Percentiles rank a stretch among this genome's conserved stretches.
Evolutionary conservation across 2,797 vertebrate species (phyloP).

Genomic region (Thaleichthys pacificus): DNA sequence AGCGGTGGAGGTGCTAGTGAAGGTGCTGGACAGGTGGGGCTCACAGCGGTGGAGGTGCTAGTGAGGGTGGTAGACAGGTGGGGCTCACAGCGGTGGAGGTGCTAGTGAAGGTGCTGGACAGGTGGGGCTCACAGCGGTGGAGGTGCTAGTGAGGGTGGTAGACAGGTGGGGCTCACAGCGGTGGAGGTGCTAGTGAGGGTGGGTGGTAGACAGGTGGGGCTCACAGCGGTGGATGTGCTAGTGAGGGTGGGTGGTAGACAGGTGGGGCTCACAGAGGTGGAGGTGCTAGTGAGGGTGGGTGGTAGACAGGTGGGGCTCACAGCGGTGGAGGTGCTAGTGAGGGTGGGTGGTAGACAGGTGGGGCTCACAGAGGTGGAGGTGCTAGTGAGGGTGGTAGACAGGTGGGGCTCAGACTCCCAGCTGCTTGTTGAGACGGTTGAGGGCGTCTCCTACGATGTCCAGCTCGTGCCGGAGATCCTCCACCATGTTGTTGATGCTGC

Average conservation of each 20-base stretch:
- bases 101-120: neutral
- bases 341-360: neutral
- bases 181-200: neutral
- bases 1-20: neutral
- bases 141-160: neutral
- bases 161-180: slow-evolving; percentile 54
- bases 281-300: neutral
- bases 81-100: slow-evolving; percentile 52
- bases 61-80: neutral
- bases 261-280: slow-evolving; percentile 54
- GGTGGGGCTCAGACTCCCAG: slow-evolving; percentile 75
- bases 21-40: neutral
- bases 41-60: slow-evolving; percentile 52
- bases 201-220: neutral
- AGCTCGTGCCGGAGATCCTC: slow-evolving; percentile 91
- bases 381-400: neutral
- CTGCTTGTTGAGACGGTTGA: slow-evolving; percentile 87
- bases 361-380: neutral
- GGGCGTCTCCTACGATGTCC: slow-evolving; percentile 88
- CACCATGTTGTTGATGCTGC: slow-evolving; percentile 88
- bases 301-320: slow-evolving; percentile 60
- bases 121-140: slow-evolving; percentile 54
- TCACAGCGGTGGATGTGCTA: slow-evolving; percentile 52
- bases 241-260: neutral
- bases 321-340: neutral